Evolutionary conservation across 2,113 vertebrate genomes (phyloP).

Genomic region (Fulica atra): DNA sequence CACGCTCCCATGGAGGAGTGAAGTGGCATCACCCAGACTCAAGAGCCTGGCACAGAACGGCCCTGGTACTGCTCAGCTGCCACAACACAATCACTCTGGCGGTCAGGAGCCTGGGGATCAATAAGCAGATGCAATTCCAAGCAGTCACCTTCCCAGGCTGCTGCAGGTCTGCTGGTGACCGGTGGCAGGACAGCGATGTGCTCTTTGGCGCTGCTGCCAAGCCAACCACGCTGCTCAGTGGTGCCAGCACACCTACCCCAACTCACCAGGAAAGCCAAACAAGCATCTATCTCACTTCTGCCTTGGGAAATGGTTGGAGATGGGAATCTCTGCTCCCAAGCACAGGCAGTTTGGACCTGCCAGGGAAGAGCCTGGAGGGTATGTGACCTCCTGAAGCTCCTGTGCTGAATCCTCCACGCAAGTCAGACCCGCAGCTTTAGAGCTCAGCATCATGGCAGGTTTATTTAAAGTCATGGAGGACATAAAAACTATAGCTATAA

Average conservation of each 20-base stretch:
- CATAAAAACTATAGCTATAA: constrained; percentile 45
- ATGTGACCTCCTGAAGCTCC: background rate
- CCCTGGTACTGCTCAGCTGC: too few species aligned
- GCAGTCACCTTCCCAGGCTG: background rate
- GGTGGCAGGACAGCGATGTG: background rate
- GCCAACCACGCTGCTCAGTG: background rate
- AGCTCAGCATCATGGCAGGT: background rate
- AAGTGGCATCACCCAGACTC: background rate
- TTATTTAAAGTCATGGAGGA: constrained; percentile 36
- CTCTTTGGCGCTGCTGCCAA: background rate
- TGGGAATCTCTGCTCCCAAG: background rate
- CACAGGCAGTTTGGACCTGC: background rate
- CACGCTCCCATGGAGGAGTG: background rate
- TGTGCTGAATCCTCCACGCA: background rate
- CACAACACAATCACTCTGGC: background rate
- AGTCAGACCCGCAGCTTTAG: background rate
- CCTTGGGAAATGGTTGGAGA: background rate
- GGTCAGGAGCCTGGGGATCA: background rate
- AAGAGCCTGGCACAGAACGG: background rate
- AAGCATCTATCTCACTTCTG: background rate
- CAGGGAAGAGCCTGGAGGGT: background rate
- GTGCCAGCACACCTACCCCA: background rate
- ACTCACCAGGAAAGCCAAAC: background rate
- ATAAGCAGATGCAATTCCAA: background rate
- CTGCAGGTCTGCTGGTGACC: background rate